Base-by-base conservation (phyloP, 1,140 invertebrate species). In the Camponotus vicinus region DNA sequence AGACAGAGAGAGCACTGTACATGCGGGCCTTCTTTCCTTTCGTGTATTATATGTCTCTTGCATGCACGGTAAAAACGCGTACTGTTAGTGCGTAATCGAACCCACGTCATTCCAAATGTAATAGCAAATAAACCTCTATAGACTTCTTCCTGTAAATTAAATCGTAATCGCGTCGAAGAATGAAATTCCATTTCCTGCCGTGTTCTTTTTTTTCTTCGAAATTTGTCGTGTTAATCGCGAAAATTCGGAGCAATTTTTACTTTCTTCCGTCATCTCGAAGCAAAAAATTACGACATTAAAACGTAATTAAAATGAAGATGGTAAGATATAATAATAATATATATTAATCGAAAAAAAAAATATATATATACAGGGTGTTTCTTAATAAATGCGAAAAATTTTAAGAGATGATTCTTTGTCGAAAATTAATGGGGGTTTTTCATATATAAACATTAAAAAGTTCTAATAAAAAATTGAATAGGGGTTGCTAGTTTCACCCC, bases 1-100 rank as follows among this genome's bases (percentile, higher is more conserved):
- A n/a, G n/a, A n/a, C n/a, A n/a, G 69, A 21, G 5, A 55, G 49
- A 69, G 57, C 32, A n/a, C 7, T 15, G n/a, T 9, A 37, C 13
- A 70, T 69, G 64, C 45, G 79, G 79, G 69, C 40, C 69, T 59
- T 34, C 55, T 75, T 61, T n/a, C n/a, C 55, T 75, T 49, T 61
- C 55, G 2, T 61, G 27, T 49, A 40, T 49, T 8, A 32, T 27
- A 32, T 32, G 69, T 59, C 42, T 55, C 77, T 32, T 40, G 32
- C 27, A 18, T n/a, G 57, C 63, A 8, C 13, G 27, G 18, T 13
- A 21, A 80, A 70, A 59, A 77, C 9, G 55, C 15, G n/a, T n/a
- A n/a, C n/a, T n/a, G 18, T 69, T 57, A 42, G 42, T 66, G 49
- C 49, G 78, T 70, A 73, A 83, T 73, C 27, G 40, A 73, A 40